Evolutionary conservation across 2,113 vertebrate species (phyloP).

Genomic region (Petaurus breviceps): DNA sequence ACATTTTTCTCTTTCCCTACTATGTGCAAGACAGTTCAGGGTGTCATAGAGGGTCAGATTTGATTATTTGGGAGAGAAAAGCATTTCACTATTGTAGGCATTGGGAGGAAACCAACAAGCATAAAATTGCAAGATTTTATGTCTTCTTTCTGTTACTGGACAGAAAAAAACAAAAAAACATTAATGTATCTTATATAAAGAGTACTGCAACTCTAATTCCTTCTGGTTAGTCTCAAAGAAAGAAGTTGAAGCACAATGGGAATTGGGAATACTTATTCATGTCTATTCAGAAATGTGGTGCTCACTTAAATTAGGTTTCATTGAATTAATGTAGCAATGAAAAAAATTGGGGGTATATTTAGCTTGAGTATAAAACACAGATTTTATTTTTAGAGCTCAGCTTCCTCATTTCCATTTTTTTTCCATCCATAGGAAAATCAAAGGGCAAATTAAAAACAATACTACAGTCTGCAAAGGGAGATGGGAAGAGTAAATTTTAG

Average conservation of each 20-base stretch:
- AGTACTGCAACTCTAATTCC: slow-evolving; percentile 47
- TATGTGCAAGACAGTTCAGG: not conserved
- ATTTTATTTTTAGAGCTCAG: slow-evolving; percentile 76
- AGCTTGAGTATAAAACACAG: slow-evolving; percentile 68
- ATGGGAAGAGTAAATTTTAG: slow-evolving; percentile 56
- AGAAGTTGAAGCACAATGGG: slow-evolving; percentile 43
- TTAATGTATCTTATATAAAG: slow-evolving; percentile 10
- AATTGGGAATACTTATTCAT: slow-evolving; percentile 45
- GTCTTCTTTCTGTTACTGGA: not conserved
- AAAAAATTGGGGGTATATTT: slow-evolving; percentile 61
- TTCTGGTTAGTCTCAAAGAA: slow-evolving; percentile 43
- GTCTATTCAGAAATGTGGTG: slow-evolving; percentile 50
- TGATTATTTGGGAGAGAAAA: not conserved
- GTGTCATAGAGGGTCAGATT: not conserved
- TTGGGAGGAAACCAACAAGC: not conserved
- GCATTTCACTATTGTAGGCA: not conserved
- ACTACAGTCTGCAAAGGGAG: slow-evolving; percentile 28
- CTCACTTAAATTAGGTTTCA: slow-evolving; percentile 60
- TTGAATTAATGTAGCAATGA: slow-evolving; percentile 54
- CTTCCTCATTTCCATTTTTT: slow-evolving; percentile 67
- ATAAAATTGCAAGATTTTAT: not conserved
- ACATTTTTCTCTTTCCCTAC: not conserved
- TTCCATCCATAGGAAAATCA: slow-evolving; percentile 51
- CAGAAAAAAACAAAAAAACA: not conserved
- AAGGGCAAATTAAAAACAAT: slow-evolving; percentile 51